These are phyloP conservation scores for Phoenicopterus ruber DNA, from an alignment of 2,113 vertebrate genomes.

Conservation along the genomic window DNA sequence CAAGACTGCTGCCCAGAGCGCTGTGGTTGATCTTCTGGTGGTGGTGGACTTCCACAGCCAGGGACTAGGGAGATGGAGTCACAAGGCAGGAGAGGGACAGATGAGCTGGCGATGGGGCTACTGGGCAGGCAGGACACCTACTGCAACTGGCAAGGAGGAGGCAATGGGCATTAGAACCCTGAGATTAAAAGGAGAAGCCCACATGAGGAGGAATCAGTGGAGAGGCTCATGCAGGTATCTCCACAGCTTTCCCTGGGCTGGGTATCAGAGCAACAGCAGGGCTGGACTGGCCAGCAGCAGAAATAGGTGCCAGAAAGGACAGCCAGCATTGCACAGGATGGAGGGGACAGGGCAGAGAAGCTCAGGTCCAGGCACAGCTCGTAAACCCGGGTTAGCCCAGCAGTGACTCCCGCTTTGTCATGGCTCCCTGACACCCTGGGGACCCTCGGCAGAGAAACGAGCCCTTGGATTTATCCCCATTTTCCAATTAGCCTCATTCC, in stretches of 20 bases:
- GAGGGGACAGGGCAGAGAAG: background rate
- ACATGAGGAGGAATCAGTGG: background rate
- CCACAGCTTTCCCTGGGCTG: background rate
- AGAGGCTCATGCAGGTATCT: background rate
- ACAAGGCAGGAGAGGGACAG: background rate
- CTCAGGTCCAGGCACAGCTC: background rate
- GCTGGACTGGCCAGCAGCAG: background rate
- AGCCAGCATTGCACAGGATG: background rate
- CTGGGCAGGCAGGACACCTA: background rate
- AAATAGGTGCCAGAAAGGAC: background rate
- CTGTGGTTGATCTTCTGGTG: background rate
- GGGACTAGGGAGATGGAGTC: background rate
- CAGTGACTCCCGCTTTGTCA: background rate
- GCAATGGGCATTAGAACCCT: accelerated
- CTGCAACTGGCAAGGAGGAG: background rate
- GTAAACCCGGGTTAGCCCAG: background rate
- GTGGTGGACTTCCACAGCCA: background rate
- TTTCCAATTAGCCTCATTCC: slow-evolving; percentile 49
- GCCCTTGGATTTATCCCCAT: slow-evolving; percentile 51
- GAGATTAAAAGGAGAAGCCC: background rate
- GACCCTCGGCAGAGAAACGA: background rate
- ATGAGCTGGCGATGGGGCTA: accelerated
- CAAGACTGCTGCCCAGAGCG: background rate
- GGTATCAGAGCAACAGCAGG: background rate
- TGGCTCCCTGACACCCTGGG: background rate